These are phyloP conservation scores for Falco columbarius DNA, from an alignment of 2,797 vertebrate genomes.

Conservation along the genomic window DNA sequence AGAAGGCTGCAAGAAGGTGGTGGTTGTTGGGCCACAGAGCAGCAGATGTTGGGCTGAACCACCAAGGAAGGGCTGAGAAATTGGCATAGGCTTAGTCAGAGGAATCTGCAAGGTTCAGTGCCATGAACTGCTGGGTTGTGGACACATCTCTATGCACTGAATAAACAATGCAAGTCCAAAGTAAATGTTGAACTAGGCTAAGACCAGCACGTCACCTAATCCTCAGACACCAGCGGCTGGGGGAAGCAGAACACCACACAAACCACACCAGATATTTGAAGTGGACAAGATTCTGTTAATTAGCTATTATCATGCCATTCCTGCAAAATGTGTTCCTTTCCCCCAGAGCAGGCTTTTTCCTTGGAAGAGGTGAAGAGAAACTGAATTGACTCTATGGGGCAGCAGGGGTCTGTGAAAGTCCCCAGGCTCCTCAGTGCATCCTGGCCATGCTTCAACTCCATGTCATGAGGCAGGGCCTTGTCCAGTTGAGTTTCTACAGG, in stretches of 20 bases:
- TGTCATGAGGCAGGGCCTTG: neutral
- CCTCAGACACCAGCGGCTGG: neutral
- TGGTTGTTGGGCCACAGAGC: neutral
- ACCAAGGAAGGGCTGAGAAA: neutral
- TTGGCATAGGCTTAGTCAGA: neutral
- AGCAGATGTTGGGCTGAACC: neutral
- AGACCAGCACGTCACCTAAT: neutral
- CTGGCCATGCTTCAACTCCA: neutral
- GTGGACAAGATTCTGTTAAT: neutral
- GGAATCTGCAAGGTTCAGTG: neutral
- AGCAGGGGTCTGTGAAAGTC: neutral
- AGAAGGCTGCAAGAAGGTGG: neutral
- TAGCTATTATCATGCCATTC: neutral
- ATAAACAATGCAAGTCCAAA: neutral
- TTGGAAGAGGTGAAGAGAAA: neutral
- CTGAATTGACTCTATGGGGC: neutral
- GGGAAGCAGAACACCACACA: neutral
- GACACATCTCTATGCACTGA: neutral
- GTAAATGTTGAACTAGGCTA: neutral
- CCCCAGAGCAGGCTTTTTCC: neutral
- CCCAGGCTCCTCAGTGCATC: neutral
- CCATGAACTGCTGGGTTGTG: neutral
- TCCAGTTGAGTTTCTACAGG: neutral
- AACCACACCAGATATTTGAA: conserved; percentile 7
- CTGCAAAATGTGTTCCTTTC: neutral